phyloP scores from a whole-genome alignment of 92 coral and sea anemone genomes.

The Paragorgia papillata region DNA sequence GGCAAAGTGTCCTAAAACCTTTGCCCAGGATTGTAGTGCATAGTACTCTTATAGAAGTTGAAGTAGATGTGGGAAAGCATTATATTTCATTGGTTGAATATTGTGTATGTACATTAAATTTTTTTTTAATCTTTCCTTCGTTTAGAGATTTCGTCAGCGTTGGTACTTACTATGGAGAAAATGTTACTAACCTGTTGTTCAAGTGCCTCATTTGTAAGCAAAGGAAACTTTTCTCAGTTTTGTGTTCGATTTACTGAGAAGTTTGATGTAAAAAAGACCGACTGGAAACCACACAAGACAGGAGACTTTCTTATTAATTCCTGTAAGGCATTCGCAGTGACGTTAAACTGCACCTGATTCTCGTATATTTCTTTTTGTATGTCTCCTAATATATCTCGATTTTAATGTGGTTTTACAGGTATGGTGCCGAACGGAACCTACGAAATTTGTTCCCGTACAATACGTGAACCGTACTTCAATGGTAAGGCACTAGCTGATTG shows the following conservation, averaged over 20 bases:
- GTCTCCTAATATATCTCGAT: neutral
- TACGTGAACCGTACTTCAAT: constrained; percentile 76
- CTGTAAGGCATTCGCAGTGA: constrained; percentile 70
- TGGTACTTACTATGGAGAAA: constrained; percentile 85
- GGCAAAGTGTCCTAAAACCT: no score
- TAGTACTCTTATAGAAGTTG: no score
- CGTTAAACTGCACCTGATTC: neutral
- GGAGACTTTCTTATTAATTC: constrained; percentile 63
- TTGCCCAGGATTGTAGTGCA: no score
- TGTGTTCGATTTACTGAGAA: constrained; percentile 94
- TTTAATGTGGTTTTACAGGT: constrained; percentile 53
- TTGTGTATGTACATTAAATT: neutral
- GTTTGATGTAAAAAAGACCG: constrained; percentile 77
- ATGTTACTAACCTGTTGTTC: constrained; percentile 96
- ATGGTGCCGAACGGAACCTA: constrained; percentile 95
- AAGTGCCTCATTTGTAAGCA: constrained; percentile 88
- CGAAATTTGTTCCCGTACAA: constrained; percentile 91
- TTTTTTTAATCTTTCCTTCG: no score
- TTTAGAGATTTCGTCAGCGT: constrained; percentile 77
- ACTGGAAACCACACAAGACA: constrained; percentile 81
- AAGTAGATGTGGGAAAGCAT: no score
- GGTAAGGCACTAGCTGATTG: constrained; percentile 68
- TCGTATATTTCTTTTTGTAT: neutral
- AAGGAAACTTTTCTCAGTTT: constrained; percentile 88
- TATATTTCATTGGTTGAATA: neutral